Base-by-base conservation (phyloP, 1,140 invertebrate species). In the Lepidurus packardi region DNA sequence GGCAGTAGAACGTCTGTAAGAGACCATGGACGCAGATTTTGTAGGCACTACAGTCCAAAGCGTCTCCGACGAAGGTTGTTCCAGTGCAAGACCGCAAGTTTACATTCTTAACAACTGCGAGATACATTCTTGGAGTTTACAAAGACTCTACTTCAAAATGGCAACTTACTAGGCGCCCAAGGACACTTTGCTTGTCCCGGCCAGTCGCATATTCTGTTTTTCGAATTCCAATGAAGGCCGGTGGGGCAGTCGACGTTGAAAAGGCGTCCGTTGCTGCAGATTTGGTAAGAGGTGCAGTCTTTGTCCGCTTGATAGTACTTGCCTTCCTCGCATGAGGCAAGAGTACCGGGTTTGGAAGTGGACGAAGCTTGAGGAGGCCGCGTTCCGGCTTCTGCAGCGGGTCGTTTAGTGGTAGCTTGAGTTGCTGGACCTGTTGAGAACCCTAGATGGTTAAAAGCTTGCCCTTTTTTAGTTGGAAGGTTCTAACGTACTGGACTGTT, bases 261-360 rank as follows among this genome's bases (percentile, higher is more conserved):
- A 21, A 90, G 90, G 81, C 90, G 89, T 24, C 92, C 92, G 88
- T 92, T 94, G 3, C 93, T 85, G 82, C 94, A 96, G 41, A 92
- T 89, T 75, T 90, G 86, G 82, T 94, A 95, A 77, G 90, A 89
- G 1, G 86, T 86, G 81, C 93, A 95, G 81, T 93, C 90, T 0
- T 87, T 88, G 7, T 90, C 89, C 76, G 90, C 88, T 2, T 85
- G 81, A 0, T 88, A 87, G 81, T 90, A 92, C 65, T 87, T 85
- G 11, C 91, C 91, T n/a, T 88, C 87, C 34, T 88, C 84, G 81
- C 92, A 93, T 0, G 84, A 34, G n/a, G 13, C 41, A 34, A 13
- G 11, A 42, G 24, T 42, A 42, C 76, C 75, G 43, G 74, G 43
- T 77, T 65, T 75, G n/a, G 78, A 16, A 47, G 75, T 77, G 44